These are phyloP conservation scores for Sesia apiformis DNA, from an alignment of 2,888 invertebrate species.

Conservation along the genomic window DNA sequence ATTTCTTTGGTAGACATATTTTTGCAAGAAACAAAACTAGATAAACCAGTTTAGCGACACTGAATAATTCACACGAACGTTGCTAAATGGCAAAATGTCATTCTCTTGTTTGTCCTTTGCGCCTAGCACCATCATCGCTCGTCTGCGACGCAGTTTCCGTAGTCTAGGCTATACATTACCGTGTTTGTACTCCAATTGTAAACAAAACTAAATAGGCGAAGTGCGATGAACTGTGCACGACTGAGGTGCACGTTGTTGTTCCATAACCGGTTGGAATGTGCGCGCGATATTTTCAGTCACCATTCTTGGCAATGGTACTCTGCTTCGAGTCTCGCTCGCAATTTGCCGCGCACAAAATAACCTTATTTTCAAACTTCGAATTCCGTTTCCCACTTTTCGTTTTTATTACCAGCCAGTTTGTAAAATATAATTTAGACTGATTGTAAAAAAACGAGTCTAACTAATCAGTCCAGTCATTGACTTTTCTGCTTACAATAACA, in stretches of 20 bases:
- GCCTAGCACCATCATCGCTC: not conserved
- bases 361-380: slow-evolving; percentile 1
- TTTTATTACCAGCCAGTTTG: too few relatives aligned
- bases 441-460: too few relatives aligned
- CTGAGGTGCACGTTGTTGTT: not conserved
- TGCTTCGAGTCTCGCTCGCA: slow-evolving; percentile 1
- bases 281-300: slow-evolving; percentile 14
- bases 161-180: slow-evolving; percentile 6
- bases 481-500: too few relatives aligned
- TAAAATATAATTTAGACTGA: too few relatives aligned
- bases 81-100: slow-evolving; percentile 1
- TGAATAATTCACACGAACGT: slow-evolving; percentile 2
- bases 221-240: slow-evolving; percentile 8
- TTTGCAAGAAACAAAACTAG: not conserved
- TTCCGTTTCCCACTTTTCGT: not conserved
- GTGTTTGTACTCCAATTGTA: slow-evolving; percentile 3
- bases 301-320: slow-evolving; percentile 9
- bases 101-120: not conserved
- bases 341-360: not conserved
- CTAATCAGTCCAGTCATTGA: too few relatives aligned
- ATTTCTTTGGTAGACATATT: not conserved
- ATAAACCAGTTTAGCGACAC: not conserved
- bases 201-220: slow-evolving; percentile 5
- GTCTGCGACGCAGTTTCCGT: slow-evolving; percentile 1
- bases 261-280: slow-evolving; percentile 11